Base-by-base conservation (phyloP, 2,888 invertebrate species). In the Acleris cristana region DNA sequence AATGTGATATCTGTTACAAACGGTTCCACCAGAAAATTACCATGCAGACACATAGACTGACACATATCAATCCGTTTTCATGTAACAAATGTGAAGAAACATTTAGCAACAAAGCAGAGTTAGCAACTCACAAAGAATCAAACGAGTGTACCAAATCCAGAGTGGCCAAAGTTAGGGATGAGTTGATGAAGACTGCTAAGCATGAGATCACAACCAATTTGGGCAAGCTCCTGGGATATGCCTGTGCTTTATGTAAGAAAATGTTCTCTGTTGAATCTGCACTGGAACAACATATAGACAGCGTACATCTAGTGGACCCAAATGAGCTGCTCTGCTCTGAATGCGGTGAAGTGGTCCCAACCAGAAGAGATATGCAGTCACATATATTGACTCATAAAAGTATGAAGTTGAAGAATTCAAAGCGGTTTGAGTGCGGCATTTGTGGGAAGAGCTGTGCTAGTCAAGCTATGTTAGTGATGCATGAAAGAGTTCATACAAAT, bases 401-500 rank as follows among this genome's bases (percentile, higher is more conserved):
- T 67, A 61, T 76, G 14, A 84, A 83, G 60, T 76, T 76, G 3
- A 90, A 86, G 70, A 79, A 74, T 56, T 65, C 75, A 0, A 92
- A 89, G 65, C 76, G 91, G 19, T 93, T 92, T 76, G 89, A 89
- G 70, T 93, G 93, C 68, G 76, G 75, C 1, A 82, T 83, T n/a
- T 93, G 93, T 61, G 85, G 88, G 0, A 93, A 93, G 66, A 85
- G 85, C 0, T 93, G 93, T 76, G 83, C 93, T 0, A 93, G 92
- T 65, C 92, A 92, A 69, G 93, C 93, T 0, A 92, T 93, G 93
- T 71, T 93, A 16, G 72, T 92, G 0, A 93, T 93, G 93, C 93
- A 93, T 74, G 93, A 93, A 71, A 71, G 93, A 40, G 93, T 93
- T 0, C 93, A 93, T 70, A 93, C 93, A 2, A 93, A 93, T 69